A percentile compares a stretch with the other conserved stretches of the same genome.
phyloP scores from a whole-genome alignment of 1,140 invertebrate species.

The Drosophila baimaii region DNA sequence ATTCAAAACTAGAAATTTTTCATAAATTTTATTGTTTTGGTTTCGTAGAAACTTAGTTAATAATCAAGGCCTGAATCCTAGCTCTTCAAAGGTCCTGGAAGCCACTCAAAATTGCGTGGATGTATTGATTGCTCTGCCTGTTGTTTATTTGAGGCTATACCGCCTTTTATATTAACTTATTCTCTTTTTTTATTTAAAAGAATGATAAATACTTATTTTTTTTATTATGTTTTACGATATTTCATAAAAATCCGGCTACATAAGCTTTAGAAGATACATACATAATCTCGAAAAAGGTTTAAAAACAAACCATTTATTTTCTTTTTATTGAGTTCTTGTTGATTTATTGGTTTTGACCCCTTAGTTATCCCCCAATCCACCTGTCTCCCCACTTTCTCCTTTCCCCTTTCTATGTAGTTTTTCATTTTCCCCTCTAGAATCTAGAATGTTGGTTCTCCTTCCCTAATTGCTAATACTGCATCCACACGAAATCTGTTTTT shows the following conservation, averaged over 20 bases:
- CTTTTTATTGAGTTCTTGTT: neutral
- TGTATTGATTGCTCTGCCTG: neutral
- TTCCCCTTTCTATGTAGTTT: constrained; percentile 2
- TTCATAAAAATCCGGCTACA: no score
- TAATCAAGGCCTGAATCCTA: neutral
- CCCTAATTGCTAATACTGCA: constrained; percentile 34
- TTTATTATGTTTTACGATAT: neutral
- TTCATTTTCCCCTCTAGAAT: neutral
- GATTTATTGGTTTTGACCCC: constrained; percentile 22
- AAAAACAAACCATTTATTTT: neutral
- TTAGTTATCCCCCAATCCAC: neutral
- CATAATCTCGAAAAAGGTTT: neutral
- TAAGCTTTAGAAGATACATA: neutral
- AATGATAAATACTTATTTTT: neutral
- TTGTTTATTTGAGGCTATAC: neutral
- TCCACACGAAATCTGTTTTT: constrained; percentile 37
- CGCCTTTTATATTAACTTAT: neutral
- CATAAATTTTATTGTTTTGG: constrained; percentile 10
- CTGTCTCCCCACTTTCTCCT: neutral
- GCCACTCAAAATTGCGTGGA: neutral
- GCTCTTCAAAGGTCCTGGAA: neutral
- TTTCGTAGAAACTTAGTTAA: constrained; percentile 12
- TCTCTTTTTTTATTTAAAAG: neutral
- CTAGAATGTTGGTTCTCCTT: constrained; percentile 11
- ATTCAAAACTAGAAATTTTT: neutral